These are phyloP conservation scores for Meta bourneti DNA, from an alignment of 2,888 invertebrate genomes.

Conservation along the genomic window DNA sequence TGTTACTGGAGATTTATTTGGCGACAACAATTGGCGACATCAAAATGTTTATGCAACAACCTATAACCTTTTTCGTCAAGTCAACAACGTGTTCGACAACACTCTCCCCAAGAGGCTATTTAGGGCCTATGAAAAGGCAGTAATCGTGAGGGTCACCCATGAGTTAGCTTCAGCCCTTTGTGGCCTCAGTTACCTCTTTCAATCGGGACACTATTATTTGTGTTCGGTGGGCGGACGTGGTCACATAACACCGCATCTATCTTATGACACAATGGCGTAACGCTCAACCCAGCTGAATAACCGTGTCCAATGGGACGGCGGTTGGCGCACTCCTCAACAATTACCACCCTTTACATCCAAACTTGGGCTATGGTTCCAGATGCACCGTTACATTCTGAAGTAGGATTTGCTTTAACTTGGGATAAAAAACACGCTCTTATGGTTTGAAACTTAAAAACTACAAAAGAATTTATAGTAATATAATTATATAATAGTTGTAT, in stretches of 20 bases:
- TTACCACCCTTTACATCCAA: neutral
- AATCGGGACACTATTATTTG: conserved; percentile 56
- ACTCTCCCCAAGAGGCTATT: conserved; percentile 64
- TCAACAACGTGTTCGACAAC: conserved; percentile 73
- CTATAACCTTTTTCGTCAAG: conserved; percentile 46
- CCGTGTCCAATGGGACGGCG: conserved; percentile 59
- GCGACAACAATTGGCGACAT: conserved; percentile 71
- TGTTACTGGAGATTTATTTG: conserved; percentile 64
- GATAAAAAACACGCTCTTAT: neutral
- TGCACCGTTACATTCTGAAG: neutral
- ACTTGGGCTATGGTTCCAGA: neutral
- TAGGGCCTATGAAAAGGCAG: conserved; percentile 62
- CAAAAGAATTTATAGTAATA: no score
- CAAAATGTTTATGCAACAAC: conserved; percentile 69
- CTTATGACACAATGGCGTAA: conserved; percentile 68
- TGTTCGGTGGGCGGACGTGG: conserved; percentile 66
- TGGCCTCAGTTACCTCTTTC: conserved; percentile 70
- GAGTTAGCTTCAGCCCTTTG: conserved; percentile 69
- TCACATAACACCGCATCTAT: conserved; percentile 74
- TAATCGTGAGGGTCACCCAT: conserved; percentile 69
- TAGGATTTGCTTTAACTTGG: neutral
- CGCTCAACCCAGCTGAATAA: conserved; percentile 37
- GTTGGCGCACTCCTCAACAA: conserved; percentile 56
- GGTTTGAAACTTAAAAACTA: neutral
- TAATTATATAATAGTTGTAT: no score